Conservation (phyloP, 2,797 vertebrate species). For the Monodelphis domestica region DNA sequence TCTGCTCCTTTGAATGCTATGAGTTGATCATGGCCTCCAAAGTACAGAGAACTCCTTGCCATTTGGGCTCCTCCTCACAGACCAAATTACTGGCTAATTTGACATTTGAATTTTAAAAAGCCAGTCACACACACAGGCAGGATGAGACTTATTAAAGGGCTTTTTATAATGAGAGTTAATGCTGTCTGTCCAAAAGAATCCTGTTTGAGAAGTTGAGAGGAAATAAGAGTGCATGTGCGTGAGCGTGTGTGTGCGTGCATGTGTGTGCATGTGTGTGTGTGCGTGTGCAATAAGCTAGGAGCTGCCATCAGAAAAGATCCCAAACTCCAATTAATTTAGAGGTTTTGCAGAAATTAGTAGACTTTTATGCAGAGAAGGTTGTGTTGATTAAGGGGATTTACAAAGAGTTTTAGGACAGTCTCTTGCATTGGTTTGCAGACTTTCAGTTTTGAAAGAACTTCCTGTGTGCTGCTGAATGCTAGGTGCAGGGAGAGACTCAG, state of each 20-base stretch:
- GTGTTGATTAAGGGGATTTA: constrained; percentile 6
- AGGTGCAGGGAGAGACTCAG: neutral
- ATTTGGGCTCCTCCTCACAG: neutral
- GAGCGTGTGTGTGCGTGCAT: neutral
- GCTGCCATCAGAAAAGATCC: neutral
- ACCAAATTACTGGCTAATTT: neutral
- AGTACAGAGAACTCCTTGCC: neutral
- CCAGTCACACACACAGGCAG: neutral
- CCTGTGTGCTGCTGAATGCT: neutral
- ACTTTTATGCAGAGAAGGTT: constrained; percentile 10
- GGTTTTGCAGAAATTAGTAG: neutral
- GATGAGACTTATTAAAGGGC: neutral
- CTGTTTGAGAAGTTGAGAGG: neutral
- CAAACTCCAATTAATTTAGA: neutral
- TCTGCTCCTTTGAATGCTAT: neutral
- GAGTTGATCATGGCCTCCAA: neutral
- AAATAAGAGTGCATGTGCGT: neutral
- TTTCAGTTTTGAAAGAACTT: neutral
- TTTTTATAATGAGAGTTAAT: neutral
- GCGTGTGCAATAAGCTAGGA: neutral
- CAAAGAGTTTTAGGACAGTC: neutral
- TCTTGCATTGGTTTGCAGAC: neutral
- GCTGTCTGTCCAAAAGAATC: neutral
- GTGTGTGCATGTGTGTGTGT: neutral
- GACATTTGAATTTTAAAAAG: neutral